A percentile compares a stretch with the other conserved stretches of the same genome.
Conservation (phyloP, 2,113 vertebrate genomes). For the Indicator maculatus region DNA sequence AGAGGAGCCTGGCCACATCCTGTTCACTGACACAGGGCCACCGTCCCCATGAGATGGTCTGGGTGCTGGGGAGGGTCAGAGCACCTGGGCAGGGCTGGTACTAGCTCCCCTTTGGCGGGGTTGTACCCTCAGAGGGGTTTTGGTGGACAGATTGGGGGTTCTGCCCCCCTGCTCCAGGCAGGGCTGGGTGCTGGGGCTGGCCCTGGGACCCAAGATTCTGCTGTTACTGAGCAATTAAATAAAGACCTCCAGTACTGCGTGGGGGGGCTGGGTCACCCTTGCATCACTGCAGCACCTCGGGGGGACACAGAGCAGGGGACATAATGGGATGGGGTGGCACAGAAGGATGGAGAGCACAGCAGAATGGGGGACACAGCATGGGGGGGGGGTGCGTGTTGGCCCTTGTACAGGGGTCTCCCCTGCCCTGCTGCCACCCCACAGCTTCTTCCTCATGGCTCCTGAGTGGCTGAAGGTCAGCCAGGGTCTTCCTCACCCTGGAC, state of each 20-base stretch:
- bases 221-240: not conserved
- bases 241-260: not conserved
- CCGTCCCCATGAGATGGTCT: accelerated
- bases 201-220: not conserved
- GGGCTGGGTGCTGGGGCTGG: not conserved
- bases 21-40: accelerated
- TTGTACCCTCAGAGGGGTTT: not conserved
- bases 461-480: slow-evolving; percentile 57
- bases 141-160: not conserved
- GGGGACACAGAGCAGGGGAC: not conserved
- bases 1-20: not conserved
- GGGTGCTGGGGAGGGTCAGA: not conserved
- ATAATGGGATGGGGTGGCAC: not conserved
- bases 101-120: accelerated
- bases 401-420: no score
- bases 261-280: not conserved
- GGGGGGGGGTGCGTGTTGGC: not conserved
- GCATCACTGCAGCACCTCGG: accelerated
- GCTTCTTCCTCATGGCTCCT: no score
- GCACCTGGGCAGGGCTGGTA: not conserved
- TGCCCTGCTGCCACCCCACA: no score
- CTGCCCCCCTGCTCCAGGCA: not conserved
- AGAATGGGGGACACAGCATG: not conserved
- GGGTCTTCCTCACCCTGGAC: slow-evolving; percentile 6
- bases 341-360: not conserved